Percentiles rank a stretch among this genome's conserved stretches.
Evolutionary conservation across 1,140 invertebrate species (phyloP).

Genomic region (Ylistrum balloti): DNA sequence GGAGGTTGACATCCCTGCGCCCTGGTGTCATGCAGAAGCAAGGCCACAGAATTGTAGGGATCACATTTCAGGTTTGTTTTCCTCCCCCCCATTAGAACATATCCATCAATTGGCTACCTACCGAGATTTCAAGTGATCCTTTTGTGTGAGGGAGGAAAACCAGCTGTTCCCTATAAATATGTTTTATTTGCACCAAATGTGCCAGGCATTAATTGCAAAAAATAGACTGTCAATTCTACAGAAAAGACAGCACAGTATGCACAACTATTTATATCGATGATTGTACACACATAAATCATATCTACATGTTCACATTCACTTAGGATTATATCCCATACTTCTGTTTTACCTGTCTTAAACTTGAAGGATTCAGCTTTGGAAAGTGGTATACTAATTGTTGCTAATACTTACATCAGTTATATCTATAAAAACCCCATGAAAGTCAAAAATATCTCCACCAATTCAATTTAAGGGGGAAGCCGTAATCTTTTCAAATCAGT

Average conservation of each 20-base stretch:
- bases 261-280: no score
- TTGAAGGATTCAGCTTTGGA: no score
- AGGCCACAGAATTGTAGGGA: not conserved
- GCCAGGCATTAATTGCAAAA: not conserved
- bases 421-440: no score
- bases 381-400: no score
- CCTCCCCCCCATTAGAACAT: not conserved
- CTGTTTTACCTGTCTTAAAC: no score
- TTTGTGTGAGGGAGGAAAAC: not conserved
- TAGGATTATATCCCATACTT: no score
- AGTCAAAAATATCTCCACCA: no score
- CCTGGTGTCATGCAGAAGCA: slow-evolving; percentile 19
- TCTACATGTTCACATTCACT: no score
- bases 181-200: not conserved
- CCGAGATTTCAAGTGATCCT: not conserved
- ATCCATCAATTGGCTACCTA: slow-evolving; percentile 12
- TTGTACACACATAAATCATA: no score
- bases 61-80: not conserved
- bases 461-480: no score
- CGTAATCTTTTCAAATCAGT: no score
- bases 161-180: slow-evolving; percentile 28
- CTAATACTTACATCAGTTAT: no score
- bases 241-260: not conserved
- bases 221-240: not conserved
- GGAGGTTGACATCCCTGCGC: slow-evolving; percentile 22